A percentile compares a stretch with the other conserved stretches of the same genome.
These are phyloP conservation scores for Cottus gobio DNA, from an alignment of 2,113 vertebrate species.

Conservation along the genomic window DNA sequence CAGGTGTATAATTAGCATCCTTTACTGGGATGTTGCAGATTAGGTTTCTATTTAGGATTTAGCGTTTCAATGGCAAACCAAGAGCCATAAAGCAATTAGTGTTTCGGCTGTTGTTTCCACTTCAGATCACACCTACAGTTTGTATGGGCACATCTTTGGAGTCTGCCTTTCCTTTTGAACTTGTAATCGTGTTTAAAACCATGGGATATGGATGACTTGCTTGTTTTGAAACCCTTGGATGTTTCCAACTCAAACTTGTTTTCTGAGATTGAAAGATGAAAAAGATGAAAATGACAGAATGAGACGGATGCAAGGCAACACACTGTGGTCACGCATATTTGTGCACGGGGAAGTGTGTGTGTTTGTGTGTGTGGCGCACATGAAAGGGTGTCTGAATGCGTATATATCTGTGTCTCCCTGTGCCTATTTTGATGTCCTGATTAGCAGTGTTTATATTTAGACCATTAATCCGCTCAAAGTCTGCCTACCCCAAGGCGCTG, in stretches of 20 bases:
- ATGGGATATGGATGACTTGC: constrained; percentile 6
- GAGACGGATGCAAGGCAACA: constrained; percentile 21
- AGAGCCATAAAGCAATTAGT: constrained; percentile 12
- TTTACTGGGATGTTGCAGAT: constrained; percentile 15
- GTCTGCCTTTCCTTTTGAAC: constrained; percentile 8
- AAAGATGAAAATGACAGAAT: constrained; percentile 31
- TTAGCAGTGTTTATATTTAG: constrained; percentile 73
- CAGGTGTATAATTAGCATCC: not conserved
- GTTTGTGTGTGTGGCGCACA: constrained; percentile 4
- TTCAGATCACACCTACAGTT: constrained; percentile 15
- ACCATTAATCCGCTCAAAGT: constrained; percentile 59
- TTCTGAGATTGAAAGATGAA: constrained; percentile 38
- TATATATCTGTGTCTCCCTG: constrained; percentile 24
- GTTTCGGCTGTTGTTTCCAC: not conserved
- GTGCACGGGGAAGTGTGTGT: constrained; percentile 24
- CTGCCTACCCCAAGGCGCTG: constrained; percentile 42
- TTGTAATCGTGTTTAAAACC: constrained; percentile 29
- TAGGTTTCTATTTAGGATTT: not conserved
- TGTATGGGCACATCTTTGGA: not conserved
- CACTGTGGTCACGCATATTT: constrained; percentile 20
- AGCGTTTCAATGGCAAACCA: constrained; percentile 5
- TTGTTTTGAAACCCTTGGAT: constrained; percentile 27
- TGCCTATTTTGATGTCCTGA: constrained; percentile 65
- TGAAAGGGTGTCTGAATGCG: constrained; percentile 28
- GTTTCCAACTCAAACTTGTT: constrained; percentile 20